Evolutionary conservation across 2,113 vertebrate species (phyloP).

Genomic region (Melanostigma gelatinosum): DNA sequence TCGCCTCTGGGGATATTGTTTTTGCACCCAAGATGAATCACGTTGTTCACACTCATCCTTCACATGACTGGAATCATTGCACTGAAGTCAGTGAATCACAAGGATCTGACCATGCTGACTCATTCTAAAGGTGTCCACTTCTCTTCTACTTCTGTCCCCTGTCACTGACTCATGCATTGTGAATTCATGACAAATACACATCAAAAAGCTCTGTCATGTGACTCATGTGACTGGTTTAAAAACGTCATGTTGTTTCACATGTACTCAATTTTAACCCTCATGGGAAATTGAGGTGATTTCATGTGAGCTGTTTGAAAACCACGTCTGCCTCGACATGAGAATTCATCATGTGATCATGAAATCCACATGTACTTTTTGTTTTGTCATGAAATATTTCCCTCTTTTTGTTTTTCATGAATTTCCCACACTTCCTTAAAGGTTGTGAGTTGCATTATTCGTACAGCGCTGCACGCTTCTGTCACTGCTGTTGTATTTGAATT

Average conservation of each 20-base stretch:
- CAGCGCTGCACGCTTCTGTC: background rate
- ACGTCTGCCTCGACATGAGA: background rate
- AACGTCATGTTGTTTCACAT: slow-evolving; percentile 4
- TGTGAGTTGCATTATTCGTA: background rate
- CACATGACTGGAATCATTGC: slow-evolving; percentile 48
- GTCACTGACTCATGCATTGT: background rate
- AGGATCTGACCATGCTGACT: slow-evolving; percentile 51
- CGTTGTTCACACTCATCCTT: slow-evolving; percentile 43
- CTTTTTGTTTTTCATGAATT: background rate
- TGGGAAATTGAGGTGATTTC: background rate
- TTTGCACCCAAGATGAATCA: slow-evolving; percentile 21
- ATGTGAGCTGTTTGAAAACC: background rate
- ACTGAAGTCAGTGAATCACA: slow-evolving; percentile 50
- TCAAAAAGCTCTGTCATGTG: background rate
- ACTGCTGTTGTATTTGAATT: slow-evolving; percentile 1
- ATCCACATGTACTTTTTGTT: background rate
- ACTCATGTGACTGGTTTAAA: background rate
- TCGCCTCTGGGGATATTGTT: slow-evolving; percentile 27
- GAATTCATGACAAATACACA: background rate
- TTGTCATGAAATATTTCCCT: background rate
- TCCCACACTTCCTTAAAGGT: background rate
- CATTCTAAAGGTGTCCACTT: slow-evolving; percentile 47
- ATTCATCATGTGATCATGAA: background rate
- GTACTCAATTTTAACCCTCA: background rate
- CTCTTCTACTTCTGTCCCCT: slow-evolving; percentile 7